Conservation (phyloP, 2,797 vertebrate species). For the Tolypeutes matacus region DNA sequence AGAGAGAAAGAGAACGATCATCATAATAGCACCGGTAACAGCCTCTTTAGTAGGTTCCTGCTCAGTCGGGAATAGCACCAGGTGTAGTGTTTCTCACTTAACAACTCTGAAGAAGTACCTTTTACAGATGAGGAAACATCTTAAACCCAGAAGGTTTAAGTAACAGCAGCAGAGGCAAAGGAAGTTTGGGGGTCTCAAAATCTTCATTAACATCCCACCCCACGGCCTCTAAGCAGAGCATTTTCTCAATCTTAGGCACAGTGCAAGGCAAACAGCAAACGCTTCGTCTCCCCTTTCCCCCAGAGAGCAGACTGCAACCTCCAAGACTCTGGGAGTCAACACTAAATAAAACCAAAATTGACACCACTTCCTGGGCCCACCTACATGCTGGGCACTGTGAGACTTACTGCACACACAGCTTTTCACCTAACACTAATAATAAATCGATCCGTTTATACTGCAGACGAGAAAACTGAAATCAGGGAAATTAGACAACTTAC, state of each 20-base stretch:
- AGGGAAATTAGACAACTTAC: not conserved
- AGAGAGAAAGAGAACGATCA: rapidly evolving
- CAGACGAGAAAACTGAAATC: not conserved
- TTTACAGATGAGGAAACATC: not conserved
- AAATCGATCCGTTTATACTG: no score
- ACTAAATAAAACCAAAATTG: not conserved
- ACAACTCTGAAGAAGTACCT: not conserved
- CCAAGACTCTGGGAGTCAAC: not conserved
- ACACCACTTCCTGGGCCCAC: not conserved
- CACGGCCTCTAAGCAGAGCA: not conserved
- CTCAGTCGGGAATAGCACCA: not conserved
- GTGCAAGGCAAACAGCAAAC: not conserved
- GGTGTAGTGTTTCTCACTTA: not conserved
- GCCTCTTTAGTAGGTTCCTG: not conserved
- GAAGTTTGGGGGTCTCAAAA: not conserved
- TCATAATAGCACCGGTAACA: rapidly evolving
- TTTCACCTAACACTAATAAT: not conserved
- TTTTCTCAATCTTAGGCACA: not conserved
- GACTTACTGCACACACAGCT: not conserved
- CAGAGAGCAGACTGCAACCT: not conserved
- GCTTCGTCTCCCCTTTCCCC: not conserved
- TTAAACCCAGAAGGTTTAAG: not conserved
- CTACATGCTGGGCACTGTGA: not conserved
- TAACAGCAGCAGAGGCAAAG: not conserved
- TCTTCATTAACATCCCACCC: not conserved